phyloP scores from a whole-genome alignment of 1,140 invertebrate species.

The Goniozus legneri region DNA sequence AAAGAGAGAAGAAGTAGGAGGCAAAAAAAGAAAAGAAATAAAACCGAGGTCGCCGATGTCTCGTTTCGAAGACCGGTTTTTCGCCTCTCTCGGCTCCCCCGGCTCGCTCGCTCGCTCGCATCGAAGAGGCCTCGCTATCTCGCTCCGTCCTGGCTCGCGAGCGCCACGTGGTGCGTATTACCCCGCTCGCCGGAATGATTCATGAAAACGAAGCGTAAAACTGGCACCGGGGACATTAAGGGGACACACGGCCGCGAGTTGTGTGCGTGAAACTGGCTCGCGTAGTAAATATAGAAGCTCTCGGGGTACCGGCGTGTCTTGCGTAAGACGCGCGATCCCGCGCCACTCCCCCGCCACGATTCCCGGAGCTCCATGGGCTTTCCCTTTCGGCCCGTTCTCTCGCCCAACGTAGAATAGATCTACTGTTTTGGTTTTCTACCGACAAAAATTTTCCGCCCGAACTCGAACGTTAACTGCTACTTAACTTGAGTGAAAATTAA shows the following conservation, averaged over 20 bases:
- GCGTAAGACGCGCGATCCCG: slow-evolving; percentile 17
- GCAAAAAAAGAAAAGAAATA: not conserved
- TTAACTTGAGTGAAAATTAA: too few species aligned
- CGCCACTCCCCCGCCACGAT: too few species aligned
- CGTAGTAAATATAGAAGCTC: slow-evolving; percentile 19
- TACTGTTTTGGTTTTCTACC: too few species aligned
- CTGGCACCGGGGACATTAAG: slow-evolving; percentile 10
- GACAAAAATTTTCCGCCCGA: too few species aligned
- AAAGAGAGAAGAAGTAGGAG: not conserved
- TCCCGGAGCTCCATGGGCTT: too few species aligned
- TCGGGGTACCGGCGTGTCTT: slow-evolving; percentile 19
- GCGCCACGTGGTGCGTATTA: slow-evolving; percentile 18
- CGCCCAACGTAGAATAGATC: too few species aligned
- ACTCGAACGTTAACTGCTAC: too few species aligned
- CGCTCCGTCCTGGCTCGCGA: too few species aligned
- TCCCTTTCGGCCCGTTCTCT: not conserved
- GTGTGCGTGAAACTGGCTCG: not conserved
- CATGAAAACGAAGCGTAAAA: slow-evolving; percentile 23
- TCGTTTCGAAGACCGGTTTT: not conserved
- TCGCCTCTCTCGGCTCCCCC: not conserved
- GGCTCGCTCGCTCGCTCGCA: too few species aligned
- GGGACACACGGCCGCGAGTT: not conserved
- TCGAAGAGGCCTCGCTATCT: too few species aligned
- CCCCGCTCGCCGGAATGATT: slow-evolving; percentile 20
- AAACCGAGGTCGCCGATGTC: not conserved